Conservation (phyloP, 2,113 vertebrate genomes). For the Etheostoma spectabile region DNA sequence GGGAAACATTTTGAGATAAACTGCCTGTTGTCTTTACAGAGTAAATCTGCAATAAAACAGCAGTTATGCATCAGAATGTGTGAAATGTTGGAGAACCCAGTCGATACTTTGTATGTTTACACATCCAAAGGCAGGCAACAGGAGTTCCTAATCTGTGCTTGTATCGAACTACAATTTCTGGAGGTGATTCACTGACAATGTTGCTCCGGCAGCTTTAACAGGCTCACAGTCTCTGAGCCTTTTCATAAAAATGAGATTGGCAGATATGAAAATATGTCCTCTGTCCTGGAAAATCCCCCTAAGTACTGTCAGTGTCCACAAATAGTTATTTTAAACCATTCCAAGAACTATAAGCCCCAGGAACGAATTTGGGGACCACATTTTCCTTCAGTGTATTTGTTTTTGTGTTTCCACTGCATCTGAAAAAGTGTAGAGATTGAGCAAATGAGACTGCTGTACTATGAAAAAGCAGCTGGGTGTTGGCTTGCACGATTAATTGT, state of each 20-base stretch:
- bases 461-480: background rate
- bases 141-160: slow-evolving; percentile 5
- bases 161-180: background rate
- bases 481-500: too few species aligned
- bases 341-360: background rate
- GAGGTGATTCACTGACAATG: slow-evolving; percentile 1
- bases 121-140: slow-evolving; percentile 29
- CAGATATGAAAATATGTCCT: slow-evolving; percentile 18
- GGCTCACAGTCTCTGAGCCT: slow-evolving; percentile 1
- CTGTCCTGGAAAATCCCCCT: background rate
- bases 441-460: background rate
- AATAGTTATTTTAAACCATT: background rate
- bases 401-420: background rate
- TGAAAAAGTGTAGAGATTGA: background rate
- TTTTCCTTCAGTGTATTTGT: background rate
- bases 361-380: background rate
- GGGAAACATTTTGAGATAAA: slow-evolving; percentile 41
- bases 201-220: slow-evolving; percentile 8
- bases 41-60: slow-evolving; percentile 39
- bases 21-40: slow-evolving; percentile 43
- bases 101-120: slow-evolving; percentile 21
- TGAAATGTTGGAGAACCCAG: slow-evolving; percentile 7
- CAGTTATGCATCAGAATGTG: slow-evolving; percentile 21
- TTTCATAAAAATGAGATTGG: slow-evolving; percentile 37
- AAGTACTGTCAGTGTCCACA: background rate